phyloP scores from a whole-genome alignment of 1,140 invertebrate genomes.

The Drosophila saltans region DNA sequence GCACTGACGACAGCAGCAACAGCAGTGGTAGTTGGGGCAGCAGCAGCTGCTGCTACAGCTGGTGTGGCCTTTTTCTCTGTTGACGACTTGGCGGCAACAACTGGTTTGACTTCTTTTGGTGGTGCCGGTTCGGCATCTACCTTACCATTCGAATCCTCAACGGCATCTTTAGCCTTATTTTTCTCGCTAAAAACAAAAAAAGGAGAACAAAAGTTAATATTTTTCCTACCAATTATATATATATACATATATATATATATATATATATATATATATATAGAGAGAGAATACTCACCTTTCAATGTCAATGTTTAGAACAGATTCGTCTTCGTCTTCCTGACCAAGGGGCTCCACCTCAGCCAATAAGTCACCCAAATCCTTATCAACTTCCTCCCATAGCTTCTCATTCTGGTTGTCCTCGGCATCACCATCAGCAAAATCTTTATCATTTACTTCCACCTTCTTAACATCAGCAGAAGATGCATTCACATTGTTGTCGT shows the following conservation, averaged over 20 bases:
- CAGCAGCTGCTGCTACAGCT: constrained; percentile 6
- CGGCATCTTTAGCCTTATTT: constrained; percentile 66
- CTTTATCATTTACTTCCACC: constrained; percentile 64
- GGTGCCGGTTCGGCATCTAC: constrained; percentile 21
- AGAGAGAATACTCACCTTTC: constrained; percentile 40
- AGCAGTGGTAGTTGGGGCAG: not conserved
- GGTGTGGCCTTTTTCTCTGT: constrained; percentile 49
- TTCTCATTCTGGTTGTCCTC: constrained; percentile 86
- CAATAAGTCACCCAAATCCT: constrained; percentile 88
- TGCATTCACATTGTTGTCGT: constrained; percentile 84
- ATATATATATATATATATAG: too few species aligned
- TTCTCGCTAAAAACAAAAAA: constrained; percentile 58
- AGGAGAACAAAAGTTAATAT: too few species aligned
- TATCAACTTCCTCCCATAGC: constrained; percentile 90
- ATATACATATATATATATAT: too few species aligned
- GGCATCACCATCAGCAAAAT: constrained; percentile 64
- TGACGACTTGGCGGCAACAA: constrained; percentile 24
- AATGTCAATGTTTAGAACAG: constrained; percentile 84
- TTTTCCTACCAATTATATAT: too few species aligned
- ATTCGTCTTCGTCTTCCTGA: constrained; percentile 88
- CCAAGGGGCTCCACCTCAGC: constrained; percentile 86
- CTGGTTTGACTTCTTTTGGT: constrained; percentile 41
- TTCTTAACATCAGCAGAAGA: constrained; percentile 84
- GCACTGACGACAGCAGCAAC: not conserved
- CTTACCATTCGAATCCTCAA: constrained; percentile 59